Evolutionary conservation across 1,140 invertebrate species (phyloP).

Genomic region (Acromyrmex echinatior): DNA sequence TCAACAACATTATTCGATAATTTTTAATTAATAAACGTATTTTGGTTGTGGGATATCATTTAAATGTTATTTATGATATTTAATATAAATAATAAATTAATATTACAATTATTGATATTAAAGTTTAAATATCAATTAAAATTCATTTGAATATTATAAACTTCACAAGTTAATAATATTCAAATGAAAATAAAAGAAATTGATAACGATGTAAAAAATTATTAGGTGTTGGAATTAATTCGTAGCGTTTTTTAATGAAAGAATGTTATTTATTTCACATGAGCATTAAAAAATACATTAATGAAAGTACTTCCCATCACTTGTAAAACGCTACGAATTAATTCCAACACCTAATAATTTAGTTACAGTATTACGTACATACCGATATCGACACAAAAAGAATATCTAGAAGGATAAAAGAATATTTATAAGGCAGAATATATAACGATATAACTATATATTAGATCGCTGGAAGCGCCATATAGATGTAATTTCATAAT

Average conservation of each 20-base stretch:
- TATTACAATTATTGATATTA: no score
- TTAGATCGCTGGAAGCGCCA: neutral
- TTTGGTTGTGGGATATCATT: neutral
- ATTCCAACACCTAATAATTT: no score
- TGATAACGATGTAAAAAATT: neutral
- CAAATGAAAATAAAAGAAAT: neutral
- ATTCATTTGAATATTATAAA: no score
- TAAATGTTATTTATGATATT: neutral
- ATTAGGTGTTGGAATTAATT: no score
- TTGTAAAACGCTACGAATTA: no score
- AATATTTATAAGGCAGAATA: neutral
- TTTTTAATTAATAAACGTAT: neutral
- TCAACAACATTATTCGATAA: neutral
- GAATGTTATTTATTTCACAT: no score
- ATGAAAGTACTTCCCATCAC: no score
- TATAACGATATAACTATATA: neutral
- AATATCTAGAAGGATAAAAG: neutral
- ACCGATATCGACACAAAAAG: neutral
- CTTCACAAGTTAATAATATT: neutral
- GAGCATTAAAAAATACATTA: no score
- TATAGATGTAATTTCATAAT: conserved; percentile 5
- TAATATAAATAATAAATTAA: no score
- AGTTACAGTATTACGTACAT: neutral
- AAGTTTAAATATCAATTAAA: no score
- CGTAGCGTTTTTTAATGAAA: no score